A percentile compares a stretch with the other conserved stretches of the same genome.
Conservation (phyloP, 2,888 invertebrate species). For the Drosophila ezoana region DNA sequence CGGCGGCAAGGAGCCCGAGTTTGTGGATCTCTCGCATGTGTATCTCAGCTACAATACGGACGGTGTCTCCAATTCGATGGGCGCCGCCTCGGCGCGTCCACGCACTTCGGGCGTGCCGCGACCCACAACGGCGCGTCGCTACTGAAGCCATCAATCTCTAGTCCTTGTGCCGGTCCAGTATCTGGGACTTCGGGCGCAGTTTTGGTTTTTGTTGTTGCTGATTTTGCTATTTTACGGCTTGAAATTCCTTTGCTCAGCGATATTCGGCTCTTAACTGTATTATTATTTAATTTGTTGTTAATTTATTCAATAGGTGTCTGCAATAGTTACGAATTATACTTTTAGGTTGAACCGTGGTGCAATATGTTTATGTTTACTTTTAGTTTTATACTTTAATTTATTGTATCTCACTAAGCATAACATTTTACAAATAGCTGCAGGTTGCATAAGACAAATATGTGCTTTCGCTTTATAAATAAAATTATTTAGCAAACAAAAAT, state of each 20-base stretch:
- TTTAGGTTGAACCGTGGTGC: slow-evolving; percentile 70
- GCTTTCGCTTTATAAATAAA: slow-evolving; percentile 71
- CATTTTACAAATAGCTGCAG: slow-evolving; percentile 45
- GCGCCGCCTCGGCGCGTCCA: slow-evolving; percentile 86
- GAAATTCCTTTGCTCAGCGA: slow-evolving; percentile 61
- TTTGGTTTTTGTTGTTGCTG: slow-evolving; percentile 66
- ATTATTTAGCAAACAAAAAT: slow-evolving; percentile 36
- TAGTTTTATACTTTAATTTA: slow-evolving; percentile 50
- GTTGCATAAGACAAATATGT: slow-evolving; percentile 40
- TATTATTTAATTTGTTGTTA: slow-evolving; percentile 55
- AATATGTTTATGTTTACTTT: slow-evolving; percentile 59
- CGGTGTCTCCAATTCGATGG: slow-evolving; percentile 86
- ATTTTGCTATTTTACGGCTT: slow-evolving; percentile 63
- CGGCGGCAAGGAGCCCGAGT: slow-evolving; percentile 85
- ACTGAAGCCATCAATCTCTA: slow-evolving; percentile 62
- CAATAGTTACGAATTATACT: slow-evolving; percentile 40
- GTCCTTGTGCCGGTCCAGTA: slow-evolving; percentile 17
- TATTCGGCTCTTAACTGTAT: slow-evolving; percentile 29
- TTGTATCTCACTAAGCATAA: slow-evolving; percentile 46
- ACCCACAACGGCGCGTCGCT: slow-evolving; percentile 85
- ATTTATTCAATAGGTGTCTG: slow-evolving; percentile 64
- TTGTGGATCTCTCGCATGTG: slow-evolving; percentile 88
- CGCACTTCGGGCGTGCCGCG: slow-evolving; percentile 86
- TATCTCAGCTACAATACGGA: slow-evolving; percentile 88
- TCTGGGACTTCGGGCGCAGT: slow-evolving; percentile 59